phyloP scores from a whole-genome alignment of 2,797 vertebrate species.

The Microctenopoma stevenorrisi region DNA sequence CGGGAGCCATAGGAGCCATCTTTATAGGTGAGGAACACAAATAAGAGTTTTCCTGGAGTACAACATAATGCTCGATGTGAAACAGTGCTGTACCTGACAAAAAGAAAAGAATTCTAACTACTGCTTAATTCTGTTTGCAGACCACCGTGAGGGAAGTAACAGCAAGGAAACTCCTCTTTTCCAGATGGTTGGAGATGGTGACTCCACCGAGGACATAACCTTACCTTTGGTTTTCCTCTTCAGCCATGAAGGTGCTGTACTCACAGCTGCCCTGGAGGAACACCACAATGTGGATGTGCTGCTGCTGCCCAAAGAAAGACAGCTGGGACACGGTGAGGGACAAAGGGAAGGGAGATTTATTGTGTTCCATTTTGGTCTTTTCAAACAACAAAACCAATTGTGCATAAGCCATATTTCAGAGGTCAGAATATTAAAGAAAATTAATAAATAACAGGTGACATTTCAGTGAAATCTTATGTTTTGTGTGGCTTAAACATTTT shows the following conservation, averaged over 20 bases:
- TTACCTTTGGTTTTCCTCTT: conserved; percentile 86
- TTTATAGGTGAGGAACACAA: conserved; percentile 79
- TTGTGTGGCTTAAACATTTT: neutral
- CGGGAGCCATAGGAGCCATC: conserved; percentile 83
- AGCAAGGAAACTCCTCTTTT: conserved; percentile 85
- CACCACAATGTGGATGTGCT: conserved; percentile 85
- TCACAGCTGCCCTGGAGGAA: conserved; percentile 81
- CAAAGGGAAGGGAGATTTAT: neutral
- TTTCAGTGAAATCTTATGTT: neutral
- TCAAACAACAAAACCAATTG: too few relatives aligned
- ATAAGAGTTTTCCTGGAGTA: neutral
- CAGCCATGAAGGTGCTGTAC: conserved; percentile 80
- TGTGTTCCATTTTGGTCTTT: neutral
- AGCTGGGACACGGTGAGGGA: conserved; percentile 81
- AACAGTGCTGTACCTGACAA: neutral
- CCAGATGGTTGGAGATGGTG: conserved; percentile 88
- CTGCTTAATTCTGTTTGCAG: conserved; percentile 52
- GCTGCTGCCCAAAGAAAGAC: conserved; percentile 81
- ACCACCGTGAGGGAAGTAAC: conserved; percentile 84
- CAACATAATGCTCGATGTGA: neutral
- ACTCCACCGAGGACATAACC: conserved; percentile 79
- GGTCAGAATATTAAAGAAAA: too few relatives aligned
- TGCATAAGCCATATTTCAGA: too few relatives aligned
- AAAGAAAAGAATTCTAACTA: neutral
- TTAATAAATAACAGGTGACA: too few relatives aligned